Evolutionary conservation across 2,797 vertebrate genomes (phyloP).

Genomic region (Platalea minor): DNA sequence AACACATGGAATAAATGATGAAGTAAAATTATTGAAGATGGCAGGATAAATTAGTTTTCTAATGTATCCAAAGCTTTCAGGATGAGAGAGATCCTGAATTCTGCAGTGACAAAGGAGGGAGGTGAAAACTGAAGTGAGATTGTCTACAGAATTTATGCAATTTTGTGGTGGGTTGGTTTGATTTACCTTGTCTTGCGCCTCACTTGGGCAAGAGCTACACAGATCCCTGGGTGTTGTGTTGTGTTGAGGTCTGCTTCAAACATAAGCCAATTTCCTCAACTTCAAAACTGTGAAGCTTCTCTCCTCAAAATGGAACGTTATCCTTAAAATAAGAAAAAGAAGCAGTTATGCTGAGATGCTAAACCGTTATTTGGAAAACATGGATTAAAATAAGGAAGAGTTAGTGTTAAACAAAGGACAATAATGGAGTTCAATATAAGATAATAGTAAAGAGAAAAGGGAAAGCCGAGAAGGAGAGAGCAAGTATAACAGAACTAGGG

Average conservation of each 20-base stretch:
- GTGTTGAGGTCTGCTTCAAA: background rate
- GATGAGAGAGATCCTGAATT: slow-evolving; percentile 26
- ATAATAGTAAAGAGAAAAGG: background rate
- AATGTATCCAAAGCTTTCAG: slow-evolving; percentile 46
- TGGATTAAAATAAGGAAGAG: background rate
- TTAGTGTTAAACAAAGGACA: background rate
- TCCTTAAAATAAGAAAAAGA: background rate
- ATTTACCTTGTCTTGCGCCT: background rate
- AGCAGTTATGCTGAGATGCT: background rate
- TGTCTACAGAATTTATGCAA: background rate
- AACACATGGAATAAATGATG: slow-evolving; percentile 45
- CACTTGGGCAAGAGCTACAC: background rate
- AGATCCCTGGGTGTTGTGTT: background rate
- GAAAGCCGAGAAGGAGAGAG: background rate
- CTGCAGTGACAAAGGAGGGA: background rate
- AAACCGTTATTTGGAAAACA: background rate
- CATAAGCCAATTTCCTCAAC: background rate
- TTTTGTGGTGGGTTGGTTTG: background rate
- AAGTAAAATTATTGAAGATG: slow-evolving; percentile 34
- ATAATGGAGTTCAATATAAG: background rate
- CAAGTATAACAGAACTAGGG: background rate
- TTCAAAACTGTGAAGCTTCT: background rate
- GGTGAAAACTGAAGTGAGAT: background rate
- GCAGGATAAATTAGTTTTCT: slow-evolving; percentile 47
- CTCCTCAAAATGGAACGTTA: background rate